phyloP scores from a whole-genome alignment of 2,797 vertebrate genomes.

The Platyrinchus mystaceus region DNA sequence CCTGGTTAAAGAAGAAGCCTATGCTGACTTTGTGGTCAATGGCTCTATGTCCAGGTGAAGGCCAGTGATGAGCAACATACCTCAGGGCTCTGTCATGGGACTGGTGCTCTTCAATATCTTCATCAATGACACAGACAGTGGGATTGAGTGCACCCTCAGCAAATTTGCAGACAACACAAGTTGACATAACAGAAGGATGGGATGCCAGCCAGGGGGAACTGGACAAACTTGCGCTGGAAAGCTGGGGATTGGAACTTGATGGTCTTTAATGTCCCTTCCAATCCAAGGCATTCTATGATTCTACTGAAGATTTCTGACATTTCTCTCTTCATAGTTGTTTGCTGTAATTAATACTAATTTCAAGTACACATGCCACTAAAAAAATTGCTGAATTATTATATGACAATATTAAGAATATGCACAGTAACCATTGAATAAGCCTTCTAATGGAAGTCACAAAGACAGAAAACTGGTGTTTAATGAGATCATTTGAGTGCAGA shows the following conservation, averaged over 20 bases:
- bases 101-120: not conserved
- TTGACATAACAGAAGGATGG: not conserved
- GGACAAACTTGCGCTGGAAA: not conserved
- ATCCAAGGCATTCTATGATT: not conserved
- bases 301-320: not conserved
- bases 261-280: not conserved
- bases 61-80: not conserved
- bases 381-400: not conserved
- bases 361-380: not conserved
- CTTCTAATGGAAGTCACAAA: not conserved
- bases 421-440: not conserved
- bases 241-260: no score
- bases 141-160: not conserved
- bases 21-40: not conserved
- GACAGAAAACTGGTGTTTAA: not conserved
- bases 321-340: not conserved
- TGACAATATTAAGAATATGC: not conserved
- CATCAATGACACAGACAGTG: not conserved
- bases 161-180: not conserved
- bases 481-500: not conserved
- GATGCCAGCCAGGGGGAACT: not conserved
- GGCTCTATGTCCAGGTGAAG: not conserved
- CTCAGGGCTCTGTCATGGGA: not conserved
- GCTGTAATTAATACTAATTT: not conserved
- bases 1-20: not conserved